A percentile compares a stretch with the other conserved stretches of the same genome.
Conservation (phyloP, 2,888 invertebrate genomes). For the Rhogogaster chlorosoma region DNA sequence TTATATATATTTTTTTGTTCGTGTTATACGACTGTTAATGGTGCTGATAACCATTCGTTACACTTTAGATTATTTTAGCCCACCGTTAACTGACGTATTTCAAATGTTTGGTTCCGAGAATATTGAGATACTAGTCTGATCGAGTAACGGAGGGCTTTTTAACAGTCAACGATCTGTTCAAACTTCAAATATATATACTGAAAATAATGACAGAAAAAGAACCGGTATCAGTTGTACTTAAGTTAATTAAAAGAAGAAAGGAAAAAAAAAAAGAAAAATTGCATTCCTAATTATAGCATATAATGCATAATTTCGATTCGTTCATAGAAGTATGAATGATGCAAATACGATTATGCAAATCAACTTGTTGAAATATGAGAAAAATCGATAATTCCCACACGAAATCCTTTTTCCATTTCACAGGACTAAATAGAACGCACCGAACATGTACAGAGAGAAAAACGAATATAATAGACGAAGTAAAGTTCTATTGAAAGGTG, state of each 20-base stretch:
- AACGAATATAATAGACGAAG: not conserved
- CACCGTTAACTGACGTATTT: not conserved
- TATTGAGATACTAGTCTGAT: conserved; percentile 14
- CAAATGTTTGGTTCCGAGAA: not conserved
- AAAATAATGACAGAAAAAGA: not conserved
- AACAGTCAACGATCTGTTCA: not conserved
- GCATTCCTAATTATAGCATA: conserved; percentile 40
- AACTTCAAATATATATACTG: not conserved
- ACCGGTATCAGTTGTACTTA: conserved; percentile 43
- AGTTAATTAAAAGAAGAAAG: conserved; percentile 5
- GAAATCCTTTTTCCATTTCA: conserved; percentile 31
- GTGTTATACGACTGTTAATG: conserved; percentile 13
- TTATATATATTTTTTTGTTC: not conserved
- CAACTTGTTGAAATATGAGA: not conserved
- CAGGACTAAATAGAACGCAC: not conserved
- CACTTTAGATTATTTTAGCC: not conserved
- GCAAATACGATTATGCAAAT: conserved; percentile 23
- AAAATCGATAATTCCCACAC: not conserved
- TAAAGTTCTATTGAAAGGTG: not conserved
- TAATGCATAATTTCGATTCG: conserved; percentile 7
- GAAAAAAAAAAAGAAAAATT: not conserved
- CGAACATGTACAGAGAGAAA: conserved; percentile 40
- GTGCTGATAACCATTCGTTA: conserved; percentile 37
- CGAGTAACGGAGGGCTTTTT: not conserved
- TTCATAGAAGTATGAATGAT: not conserved